Base-by-base conservation (phyloP, 2,113 vertebrate species). In the Eulemur macaco region DNA sequence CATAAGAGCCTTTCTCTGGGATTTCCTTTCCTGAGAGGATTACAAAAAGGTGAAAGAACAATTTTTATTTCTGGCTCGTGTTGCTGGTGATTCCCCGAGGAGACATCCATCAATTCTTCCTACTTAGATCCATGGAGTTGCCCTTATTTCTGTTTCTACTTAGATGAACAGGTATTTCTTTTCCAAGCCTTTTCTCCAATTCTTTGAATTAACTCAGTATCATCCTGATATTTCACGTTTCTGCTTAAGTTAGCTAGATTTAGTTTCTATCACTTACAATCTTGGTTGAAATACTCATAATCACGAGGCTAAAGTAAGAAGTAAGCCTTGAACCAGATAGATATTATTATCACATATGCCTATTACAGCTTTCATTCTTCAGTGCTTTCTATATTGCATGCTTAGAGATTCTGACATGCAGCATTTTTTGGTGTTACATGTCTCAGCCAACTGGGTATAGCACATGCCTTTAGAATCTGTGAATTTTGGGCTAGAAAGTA, bases 231-330 rank as follows among this genome's bases (percentile, higher is more conserved):
- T 85, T 89, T 92, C 58, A 58, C 5, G 34, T 86, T 91, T 82
- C 17, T 91, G 15, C 78, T 85, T 93, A 85, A 76, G 15, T n/a
- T 81, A 74, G 25, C 37, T 90, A 63, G 11, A n/a, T 85, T 94
- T 87, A 50, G n/a, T 85, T 97, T 97, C 52, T 84, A 0, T 95
- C 91, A 68, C 54, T 90, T 87, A 54, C 1, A 84, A 71, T 3
- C 14, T 85, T n/a, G 50, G 9, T 37, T 69, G 18, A 50, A 60
- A 74, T 45, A 60, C 18, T 27, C 2, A 29, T 31, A 77, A 88
- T 29, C 34, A 64, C 71, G 73, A 86, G 25, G 56, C 31, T 80
- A 95, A 88, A 80, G 58, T 90, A 90, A 76, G 78, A 80, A 83
- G n/a, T 73, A 80, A 85, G 31, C 18, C 29, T 50, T 21, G 27